Base-by-base conservation (phyloP, 2,888 invertebrate genomes). In the Ennomos erosarius region DNA sequence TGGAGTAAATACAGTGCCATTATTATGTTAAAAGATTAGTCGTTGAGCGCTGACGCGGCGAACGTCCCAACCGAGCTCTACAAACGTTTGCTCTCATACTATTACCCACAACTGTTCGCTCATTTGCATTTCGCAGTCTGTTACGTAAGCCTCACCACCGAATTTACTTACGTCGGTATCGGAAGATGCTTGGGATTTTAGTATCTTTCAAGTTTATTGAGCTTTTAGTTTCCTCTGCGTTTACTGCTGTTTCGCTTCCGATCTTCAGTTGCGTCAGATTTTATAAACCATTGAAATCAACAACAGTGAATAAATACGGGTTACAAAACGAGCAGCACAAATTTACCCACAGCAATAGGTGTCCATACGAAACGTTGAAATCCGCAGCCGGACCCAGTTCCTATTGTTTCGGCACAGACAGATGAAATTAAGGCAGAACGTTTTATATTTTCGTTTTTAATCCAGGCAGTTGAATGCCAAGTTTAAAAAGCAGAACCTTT, bases 401-500 rank as follows among this genome's bases (percentile, higher is more conserved):
- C 81, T 76, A 84, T 88, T 87, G 87, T 89, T 84, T 79, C 71
- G 69, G 71, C 64, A 69, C 81, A 82, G 82, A 81, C 84, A 81
- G 79, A 78, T 78, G 78, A 82, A 87, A 88, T 86, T 84, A 84
- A 85, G 78, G 79, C 81, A 71, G 76, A 77, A 73, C 78, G 82
- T 81, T 86, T 85, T 82, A 82, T 86, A 80, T 85, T 86, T 85
- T 85, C 76, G 78, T 85, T 86, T 88, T 87, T 85, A 88, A 86
- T 84, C 84, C 79, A 76, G 80, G 72, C 79, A 79, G 81, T 79
- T 80, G 79, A 84, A 82, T 82, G 82, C 78, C 75, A 82, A 84
- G 84, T 87, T 84, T 84, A 85, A 88, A 88, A 87, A 84, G 81
- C 85, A 87, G 83, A 87, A 84, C 86, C 82, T 81, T 84, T 79